A percentile compares a stretch with the other conserved stretches of the same genome.
These are phyloP conservation scores for Eurosta solidaginis DNA, from an alignment of 1,140 invertebrate genomes.

Conservation along the genomic window DNA sequence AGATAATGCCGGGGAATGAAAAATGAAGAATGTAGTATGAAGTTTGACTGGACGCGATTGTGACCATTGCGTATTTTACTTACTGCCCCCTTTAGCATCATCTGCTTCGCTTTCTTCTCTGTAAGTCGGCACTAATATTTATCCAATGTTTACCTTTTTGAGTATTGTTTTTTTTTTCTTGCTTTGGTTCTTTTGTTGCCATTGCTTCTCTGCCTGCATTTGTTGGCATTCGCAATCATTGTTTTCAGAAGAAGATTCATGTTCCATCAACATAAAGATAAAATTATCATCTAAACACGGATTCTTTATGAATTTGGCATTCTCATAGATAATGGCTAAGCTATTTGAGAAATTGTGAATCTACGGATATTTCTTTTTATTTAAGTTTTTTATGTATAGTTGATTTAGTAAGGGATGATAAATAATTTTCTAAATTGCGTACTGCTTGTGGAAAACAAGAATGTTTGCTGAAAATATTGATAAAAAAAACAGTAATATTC, in stretches of 20 bases:
- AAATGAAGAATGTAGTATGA: slow-evolving; percentile 1
- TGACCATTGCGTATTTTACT: neutral
- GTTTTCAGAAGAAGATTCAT: neutral
- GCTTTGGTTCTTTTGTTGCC: neutral
- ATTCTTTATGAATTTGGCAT: neutral
- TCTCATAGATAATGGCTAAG: neutral
- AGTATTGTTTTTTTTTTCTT: neutral
- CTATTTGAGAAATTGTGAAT: neutral
- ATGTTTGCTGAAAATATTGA: too few relatives aligned
- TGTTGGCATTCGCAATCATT: neutral
- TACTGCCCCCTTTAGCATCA: neutral
- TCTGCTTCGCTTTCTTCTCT: neutral
- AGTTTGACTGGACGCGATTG: neutral
- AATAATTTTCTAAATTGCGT: neutral
- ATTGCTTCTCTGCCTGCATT: neutral
- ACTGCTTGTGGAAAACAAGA: too few relatives aligned
- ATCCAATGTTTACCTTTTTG: neutral
- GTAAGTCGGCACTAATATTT: neutral
- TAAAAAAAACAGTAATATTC: too few relatives aligned
- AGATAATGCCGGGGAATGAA: too few relatives aligned
- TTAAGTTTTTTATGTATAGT: neutral
- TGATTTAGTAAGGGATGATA: neutral
- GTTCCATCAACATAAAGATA: neutral
- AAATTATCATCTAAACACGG: slow-evolving; percentile 14
- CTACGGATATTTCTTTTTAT: neutral